A percentile compares a stretch with the other conserved stretches of the same genome.
Conservation (phyloP, 2,113 vertebrate genomes). For the Pelodiscus sinensis region DNA sequence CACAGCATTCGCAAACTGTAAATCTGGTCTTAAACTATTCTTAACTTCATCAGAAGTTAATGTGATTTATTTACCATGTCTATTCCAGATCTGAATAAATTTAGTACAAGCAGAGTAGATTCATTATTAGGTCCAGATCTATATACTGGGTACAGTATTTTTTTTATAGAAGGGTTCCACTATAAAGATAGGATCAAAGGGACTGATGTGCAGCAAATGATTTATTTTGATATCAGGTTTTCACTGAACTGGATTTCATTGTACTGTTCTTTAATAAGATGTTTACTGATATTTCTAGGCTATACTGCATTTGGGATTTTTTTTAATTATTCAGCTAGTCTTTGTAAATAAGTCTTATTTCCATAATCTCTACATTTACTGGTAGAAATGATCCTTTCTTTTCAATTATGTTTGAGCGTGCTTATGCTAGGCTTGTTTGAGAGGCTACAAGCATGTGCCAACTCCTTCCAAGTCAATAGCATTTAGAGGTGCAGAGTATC, state of each 20-base stretch:
- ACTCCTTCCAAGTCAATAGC: slow-evolving; percentile 9
- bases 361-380: not conserved
- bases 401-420: not conserved
- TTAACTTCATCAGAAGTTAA: slow-evolving; percentile 73
- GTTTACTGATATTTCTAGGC: slow-evolving; percentile 66
- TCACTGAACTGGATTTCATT: slow-evolving; percentile 73
- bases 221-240: slow-evolving; percentile 69
- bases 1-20: slow-evolving; percentile 70
- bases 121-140: slow-evolving; percentile 63
- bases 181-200: slow-evolving; percentile 74
- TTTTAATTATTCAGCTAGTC: slow-evolving; percentile 46
- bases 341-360: slow-evolving; percentile 68
- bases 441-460: slow-evolving; percentile 5
- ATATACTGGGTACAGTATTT: slow-evolving; percentile 69
- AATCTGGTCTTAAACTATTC: slow-evolving; percentile 67
- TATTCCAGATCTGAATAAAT: slow-evolving; percentile 69
- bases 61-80: slow-evolving; percentile 66
- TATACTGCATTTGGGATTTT: slow-evolving; percentile 32
- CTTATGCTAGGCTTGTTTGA: not conserved
- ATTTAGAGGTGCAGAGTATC: not conserved
- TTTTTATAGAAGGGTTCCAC: slow-evolving; percentile 61
- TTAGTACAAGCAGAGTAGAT: slow-evolving; percentile 64
- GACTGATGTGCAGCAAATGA: slow-evolving; percentile 65
- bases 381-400: slow-evolving; percentile 4
- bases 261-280: slow-evolving; percentile 64